Evolutionary conservation across 1,140 invertebrate species (phyloP).

Genomic region (Chironomus tepperi): DNA sequence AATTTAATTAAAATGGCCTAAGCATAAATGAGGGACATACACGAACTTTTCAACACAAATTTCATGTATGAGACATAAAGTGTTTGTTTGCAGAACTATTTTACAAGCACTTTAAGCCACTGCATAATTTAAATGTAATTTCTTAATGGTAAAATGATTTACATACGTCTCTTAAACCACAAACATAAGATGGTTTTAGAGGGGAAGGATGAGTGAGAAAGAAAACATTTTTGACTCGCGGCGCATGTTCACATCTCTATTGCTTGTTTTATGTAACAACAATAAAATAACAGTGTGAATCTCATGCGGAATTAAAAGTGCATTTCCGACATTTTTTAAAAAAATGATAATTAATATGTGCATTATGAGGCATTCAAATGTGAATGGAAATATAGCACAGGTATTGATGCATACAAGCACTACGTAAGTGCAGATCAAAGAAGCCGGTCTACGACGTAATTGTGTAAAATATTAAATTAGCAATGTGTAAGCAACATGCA

Average conservation of each 20-base stretch:
- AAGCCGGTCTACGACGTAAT: too few species aligned
- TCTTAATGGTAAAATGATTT: neutral
- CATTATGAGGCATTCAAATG: neutral
- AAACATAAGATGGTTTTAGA: neutral
- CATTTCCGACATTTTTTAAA: neutral
- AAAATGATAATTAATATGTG: neutral
- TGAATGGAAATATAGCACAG: too few species aligned
- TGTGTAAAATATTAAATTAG: too few species aligned
- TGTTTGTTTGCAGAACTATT: too few species aligned
- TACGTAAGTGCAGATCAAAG: too few species aligned
- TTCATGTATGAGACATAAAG: too few species aligned
- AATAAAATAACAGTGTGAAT: neutral
- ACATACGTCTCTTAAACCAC: neutral
- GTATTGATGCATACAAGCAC: too few species aligned
- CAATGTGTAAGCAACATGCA: too few species aligned
- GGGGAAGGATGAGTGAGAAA: neutral
- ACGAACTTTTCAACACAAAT: too few species aligned
- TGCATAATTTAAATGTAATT: neutral
- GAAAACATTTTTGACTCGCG: neutral
- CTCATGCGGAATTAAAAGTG: neutral
- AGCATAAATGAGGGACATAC: too few species aligned
- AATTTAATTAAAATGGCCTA: too few species aligned
- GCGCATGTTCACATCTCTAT: neutral
- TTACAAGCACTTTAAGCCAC: too few species aligned
- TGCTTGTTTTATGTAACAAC: neutral